Evolutionary conservation across 1,140 invertebrate genomes (phyloP), one percentile per base, ranked within the genome.

Genomic region (Mylabris phalerata): DNA sequence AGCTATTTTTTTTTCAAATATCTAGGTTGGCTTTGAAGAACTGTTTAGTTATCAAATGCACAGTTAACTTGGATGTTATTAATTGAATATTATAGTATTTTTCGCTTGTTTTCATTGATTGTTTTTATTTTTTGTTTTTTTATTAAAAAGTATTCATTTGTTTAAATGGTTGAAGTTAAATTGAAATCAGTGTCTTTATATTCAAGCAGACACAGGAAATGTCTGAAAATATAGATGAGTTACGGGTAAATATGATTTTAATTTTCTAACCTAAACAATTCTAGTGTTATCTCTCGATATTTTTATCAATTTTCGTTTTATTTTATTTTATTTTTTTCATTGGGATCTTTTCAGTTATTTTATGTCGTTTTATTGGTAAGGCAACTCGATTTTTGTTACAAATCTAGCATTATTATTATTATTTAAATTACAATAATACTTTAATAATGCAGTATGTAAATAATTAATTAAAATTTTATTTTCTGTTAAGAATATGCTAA

Each of bases 401-500:
- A 46, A 3, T 38, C 44, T 26, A 55, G 24, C 48, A 11, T 41
- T 19, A n/a, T 19, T 56, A n/a, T 13, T 45, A n/a, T 43, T 9
- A 25, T n/a, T 9, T 10, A 44, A 32, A 5, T 32, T 7, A 32
- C 32, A 5, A 4, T 5, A 32, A 32, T 7, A 32, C 32, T 32
- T 32, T 4, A 4, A 32, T 32, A 32, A 32, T 32, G 4, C 7
- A 5, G 32, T 32, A 19, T 19, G 19, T 32, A 32, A 32, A 5
- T 32, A 3, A 7, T 4, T 32, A 5, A 5, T 47, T 13, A 13
- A 43, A 27, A 11, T 39, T n/a, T 26, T 54, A 80, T 60, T 70
- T 64, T 64, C 67, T 64, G 84, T 83, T 62, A 78, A 87, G 84
- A 84, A 80, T 79, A 92, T 91, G 89, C 79, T 92, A 73, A 81